Base-by-base conservation (phyloP, 2,888 invertebrate genomes). In the Octonoba sinensis region DNA sequence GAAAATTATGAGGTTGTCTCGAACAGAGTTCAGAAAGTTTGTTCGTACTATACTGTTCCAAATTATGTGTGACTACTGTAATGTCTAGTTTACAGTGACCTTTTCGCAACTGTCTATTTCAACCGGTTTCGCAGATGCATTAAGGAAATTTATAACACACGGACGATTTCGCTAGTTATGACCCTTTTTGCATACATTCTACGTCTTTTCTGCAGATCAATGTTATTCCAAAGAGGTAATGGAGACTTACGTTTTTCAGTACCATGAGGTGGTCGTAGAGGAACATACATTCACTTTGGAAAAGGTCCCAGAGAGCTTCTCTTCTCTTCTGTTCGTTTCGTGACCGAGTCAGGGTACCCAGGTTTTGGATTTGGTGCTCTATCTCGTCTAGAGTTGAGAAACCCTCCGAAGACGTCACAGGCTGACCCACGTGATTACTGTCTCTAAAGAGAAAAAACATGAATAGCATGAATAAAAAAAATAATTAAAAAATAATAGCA, bases 271-370 rank as follows among this genome's bases (percentile, higher is more conserved):
- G 91, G 83, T 91, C 91, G 74, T 91, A 90, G 44, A 92, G 90
- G 86, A 92, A 92, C 82, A 91, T 90, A 85, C 91, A 90, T 87
- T 92, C 91, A 83, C 91, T 90, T 87, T 91, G 91, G 87, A 92
- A 92, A 12, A 92, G 88, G 86, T 92, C 92, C 92, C 92, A 92
- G 18, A 92, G 89, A 11, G 91, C 91, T 86, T 91, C 91, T 57
- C 90, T 86, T 85, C 88, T 87, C 86, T 88, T 90, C 84, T 87
- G 86, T 84, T 88, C 89, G 73, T 85, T 79, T 69, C 83, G 70
- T 0, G 85, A 83, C 3, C 84, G 60, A 6, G 85, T 85, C 24
- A 83, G 67, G 44, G 72, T 78, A 59, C 84, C 85, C 49, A 84
- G 70, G 20, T 59, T 83, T 44, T 83, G 56, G n/a, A 83, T 81